phyloP scores from a whole-genome alignment of 2,797 vertebrate genomes.

The Eptatretus atami region DNA sequence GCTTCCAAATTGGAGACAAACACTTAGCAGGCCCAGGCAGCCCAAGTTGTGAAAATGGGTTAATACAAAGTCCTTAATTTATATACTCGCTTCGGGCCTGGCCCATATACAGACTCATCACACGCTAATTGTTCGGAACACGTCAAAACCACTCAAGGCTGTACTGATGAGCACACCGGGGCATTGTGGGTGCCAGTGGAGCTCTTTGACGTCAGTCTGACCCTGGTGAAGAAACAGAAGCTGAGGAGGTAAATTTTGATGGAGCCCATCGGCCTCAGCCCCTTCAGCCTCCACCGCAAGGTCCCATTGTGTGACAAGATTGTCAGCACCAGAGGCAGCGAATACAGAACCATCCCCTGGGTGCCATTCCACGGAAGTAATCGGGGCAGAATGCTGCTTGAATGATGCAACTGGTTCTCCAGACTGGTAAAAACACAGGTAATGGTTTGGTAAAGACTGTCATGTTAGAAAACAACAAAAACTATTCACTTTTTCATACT shows the following conservation, averaged over 20 bases:
- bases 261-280: constrained; percentile 12
- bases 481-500: too few relatives aligned
- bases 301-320: constrained; percentile 61
- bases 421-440: constrained; percentile 14
- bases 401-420: constrained; percentile 40
- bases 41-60: too few relatives aligned
- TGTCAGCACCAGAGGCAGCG: constrained; percentile 37
- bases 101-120: constrained; percentile 10
- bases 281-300: constrained; percentile 45
- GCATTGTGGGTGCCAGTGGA: constrained; percentile 69
- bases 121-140: constrained; percentile 61
- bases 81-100: background rate
- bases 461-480: too few relatives aligned
- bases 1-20: too few relatives aligned
- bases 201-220: constrained; percentile 50
- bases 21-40: too few relatives aligned
- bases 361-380: constrained; percentile 62
- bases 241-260: constrained; percentile 34
- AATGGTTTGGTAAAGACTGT: too few relatives aligned
- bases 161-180: constrained; percentile 40
- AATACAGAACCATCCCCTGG: constrained; percentile 45
- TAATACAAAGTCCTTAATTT: too few relatives aligned
- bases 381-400: constrained; percentile 47
- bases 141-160: constrained; percentile 36
- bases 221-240: constrained; percentile 68